Percentiles rank a stretch among this genome's conserved stretches.
These are phyloP conservation scores for Vireo altiloquus DNA, from an alignment of 2,113 vertebrate species.

Conservation along the genomic window DNA sequence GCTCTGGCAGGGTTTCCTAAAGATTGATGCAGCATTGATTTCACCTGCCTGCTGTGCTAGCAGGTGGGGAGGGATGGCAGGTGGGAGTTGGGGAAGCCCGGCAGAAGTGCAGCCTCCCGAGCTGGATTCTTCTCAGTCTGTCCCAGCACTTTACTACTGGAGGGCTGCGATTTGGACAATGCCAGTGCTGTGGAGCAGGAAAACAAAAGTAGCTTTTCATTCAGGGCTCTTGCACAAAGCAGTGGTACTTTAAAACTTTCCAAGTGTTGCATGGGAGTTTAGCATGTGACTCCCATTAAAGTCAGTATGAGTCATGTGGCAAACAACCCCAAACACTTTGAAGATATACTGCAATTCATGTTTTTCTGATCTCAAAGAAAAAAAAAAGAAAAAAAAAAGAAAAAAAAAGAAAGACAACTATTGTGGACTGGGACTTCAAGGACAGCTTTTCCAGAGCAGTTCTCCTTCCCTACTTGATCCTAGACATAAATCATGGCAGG, in stretches of 20 bases:
- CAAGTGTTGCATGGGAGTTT: constrained; percentile 18
- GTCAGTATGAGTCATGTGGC: constrained; percentile 40
- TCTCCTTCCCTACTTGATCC: constrained; percentile 17
- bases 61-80: background rate
- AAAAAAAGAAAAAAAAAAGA: background rate
- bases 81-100: background rate
- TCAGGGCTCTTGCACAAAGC: background rate
- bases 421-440: background rate
- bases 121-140: background rate
- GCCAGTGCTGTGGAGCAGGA: background rate
- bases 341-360: constrained; percentile 45
- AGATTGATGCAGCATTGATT: background rate
- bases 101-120: accelerated
- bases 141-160: background rate
- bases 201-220: constrained; percentile 45
- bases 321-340: constrained; percentile 39
- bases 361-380: constrained; percentile 1
- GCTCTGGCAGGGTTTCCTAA: background rate
- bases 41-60: background rate
- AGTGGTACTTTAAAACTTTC: constrained; percentile 8
- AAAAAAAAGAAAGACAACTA: background rate
- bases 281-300: constrained; percentile 62
- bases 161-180: background rate
- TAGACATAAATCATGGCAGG: background rate
- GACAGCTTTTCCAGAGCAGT: background rate